Percentiles rank a stretch among this genome's conserved stretches.
Evolutionary conservation across 1,140 invertebrate species (phyloP).

Genomic region (Pogonomyrmex californicus): DNA sequence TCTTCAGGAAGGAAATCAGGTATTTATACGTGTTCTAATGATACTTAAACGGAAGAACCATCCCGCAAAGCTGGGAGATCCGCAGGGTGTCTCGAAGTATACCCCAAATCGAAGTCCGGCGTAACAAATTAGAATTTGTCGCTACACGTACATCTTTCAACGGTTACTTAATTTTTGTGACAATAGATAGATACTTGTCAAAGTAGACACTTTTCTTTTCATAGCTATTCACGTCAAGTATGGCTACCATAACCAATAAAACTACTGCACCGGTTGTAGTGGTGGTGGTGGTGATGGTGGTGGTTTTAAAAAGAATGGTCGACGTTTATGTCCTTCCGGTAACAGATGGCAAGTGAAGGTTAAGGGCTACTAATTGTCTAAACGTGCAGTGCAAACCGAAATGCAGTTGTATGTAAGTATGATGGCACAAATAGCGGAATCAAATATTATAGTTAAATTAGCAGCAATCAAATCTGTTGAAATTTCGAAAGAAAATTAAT

Average conservation of each 20-base stretch:
- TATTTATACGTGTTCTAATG: slow-evolving; percentile 57
- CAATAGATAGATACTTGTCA: background rate
- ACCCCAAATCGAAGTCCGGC: background rate
- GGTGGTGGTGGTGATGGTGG: slow-evolving; percentile 36
- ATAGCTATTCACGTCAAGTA: background rate
- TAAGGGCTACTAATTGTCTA: slow-evolving; percentile 40
- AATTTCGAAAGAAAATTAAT: background rate
- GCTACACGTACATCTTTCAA: background rate
- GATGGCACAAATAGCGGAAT: background rate
- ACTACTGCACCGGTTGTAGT: slow-evolving; percentile 39
- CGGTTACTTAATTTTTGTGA: background rate
- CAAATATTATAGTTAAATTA: background rate
- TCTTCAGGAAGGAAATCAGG: slow-evolving; percentile 48
- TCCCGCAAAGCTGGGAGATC: background rate
- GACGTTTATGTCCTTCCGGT: slow-evolving; percentile 70
- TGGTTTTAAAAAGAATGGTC: slow-evolving; percentile 52
- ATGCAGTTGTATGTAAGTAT: background rate
- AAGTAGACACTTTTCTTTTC: background rate
- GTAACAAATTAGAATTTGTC: slow-evolving; percentile 19
- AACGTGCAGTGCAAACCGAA: background rate
- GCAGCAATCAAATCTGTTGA: background rate
- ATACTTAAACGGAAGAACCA: slow-evolving; percentile 14
- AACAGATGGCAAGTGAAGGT: slow-evolving; percentile 60
- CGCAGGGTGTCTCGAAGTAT: background rate
- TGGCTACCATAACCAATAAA: slow-evolving; percentile 38